Conservation (phyloP, 2,888 invertebrate genomes). For the Coelopa pilipes region DNA sequence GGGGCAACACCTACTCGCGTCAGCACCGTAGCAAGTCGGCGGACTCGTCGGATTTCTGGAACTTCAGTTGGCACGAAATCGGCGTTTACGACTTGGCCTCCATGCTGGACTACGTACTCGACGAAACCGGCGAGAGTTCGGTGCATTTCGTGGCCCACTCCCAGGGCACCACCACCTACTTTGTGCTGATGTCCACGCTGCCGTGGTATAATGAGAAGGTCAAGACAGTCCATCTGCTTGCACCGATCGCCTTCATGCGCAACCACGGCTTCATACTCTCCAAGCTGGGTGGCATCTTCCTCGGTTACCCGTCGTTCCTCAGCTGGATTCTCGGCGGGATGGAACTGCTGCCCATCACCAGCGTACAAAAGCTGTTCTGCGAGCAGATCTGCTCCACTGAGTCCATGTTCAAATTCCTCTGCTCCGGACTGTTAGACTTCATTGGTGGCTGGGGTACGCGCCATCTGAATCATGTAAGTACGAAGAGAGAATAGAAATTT, state of each 20-base stretch:
- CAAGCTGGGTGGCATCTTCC: constrained; percentile 64
- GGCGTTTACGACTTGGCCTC: constrained; percentile 81
- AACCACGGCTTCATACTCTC: constrained; percentile 67
- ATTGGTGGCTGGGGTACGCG: constrained; percentile 61
- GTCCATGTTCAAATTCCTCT: constrained; percentile 57
- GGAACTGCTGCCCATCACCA: constrained; percentile 73
- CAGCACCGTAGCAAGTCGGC: constrained; percentile 67
- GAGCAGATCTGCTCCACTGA: constrained; percentile 72
- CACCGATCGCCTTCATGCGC: constrained; percentile 75
- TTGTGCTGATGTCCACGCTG: constrained; percentile 75
- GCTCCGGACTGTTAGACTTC: constrained; percentile 57
- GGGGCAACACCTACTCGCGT: constrained; percentile 74
- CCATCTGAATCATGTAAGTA: constrained; percentile 63
- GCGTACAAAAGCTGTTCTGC: constrained; percentile 56
- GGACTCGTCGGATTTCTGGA: constrained; percentile 72
- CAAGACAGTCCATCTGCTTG: constrained; percentile 75
- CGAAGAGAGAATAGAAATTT: no score
- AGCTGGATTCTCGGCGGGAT: constrained; percentile 61
- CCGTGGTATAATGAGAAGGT: constrained; percentile 77
- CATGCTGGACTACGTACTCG: constrained; percentile 78
- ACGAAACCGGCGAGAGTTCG: constrained; percentile 69
- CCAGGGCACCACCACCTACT: constrained; percentile 78
- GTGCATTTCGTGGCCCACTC: constrained; percentile 79
- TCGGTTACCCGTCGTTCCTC: constrained; percentile 58
- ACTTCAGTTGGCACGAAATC: constrained; percentile 78